These are phyloP conservation scores for Callyntrura guangdongensis DNA, from an alignment of 2,888 invertebrate species.

Conservation along the genomic window DNA sequence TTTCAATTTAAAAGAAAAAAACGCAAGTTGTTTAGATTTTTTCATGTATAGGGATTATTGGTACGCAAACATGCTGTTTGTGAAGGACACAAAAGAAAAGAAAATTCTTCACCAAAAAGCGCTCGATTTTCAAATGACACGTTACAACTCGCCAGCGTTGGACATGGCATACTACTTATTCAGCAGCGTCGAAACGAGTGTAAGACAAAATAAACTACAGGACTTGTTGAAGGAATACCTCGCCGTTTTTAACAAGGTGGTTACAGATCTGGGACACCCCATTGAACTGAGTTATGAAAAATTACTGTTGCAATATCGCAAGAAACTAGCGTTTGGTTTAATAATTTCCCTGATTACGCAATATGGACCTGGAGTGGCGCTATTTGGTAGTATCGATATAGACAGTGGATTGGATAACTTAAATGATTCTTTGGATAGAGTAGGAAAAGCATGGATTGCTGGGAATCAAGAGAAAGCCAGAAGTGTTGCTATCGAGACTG, in stretches of 20 bases:
- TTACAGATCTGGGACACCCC: background rate
- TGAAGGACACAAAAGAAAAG: background rate
- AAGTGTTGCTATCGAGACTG: background rate
- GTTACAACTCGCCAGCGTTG: background rate
- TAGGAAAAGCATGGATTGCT: background rate
- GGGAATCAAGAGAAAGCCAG: background rate
- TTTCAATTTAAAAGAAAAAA: too few relatives aligned
- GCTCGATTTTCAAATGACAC: background rate
- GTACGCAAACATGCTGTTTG: background rate
- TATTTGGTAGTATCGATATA: background rate
- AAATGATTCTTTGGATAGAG: background rate
- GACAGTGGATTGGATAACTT: background rate
- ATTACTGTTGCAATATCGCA: background rate
- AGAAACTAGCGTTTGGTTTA: too few relatives aligned
- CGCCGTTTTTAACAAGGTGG: background rate
- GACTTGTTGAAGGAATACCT: background rate
- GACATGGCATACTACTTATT: background rate
- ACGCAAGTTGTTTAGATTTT: background rate
- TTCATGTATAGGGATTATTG: background rate
- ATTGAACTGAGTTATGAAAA: background rate
- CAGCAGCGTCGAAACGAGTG: background rate
- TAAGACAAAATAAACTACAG: background rate
- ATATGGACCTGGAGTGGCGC: background rate
- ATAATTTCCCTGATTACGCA: background rate
- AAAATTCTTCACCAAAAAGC: background rate